A percentile compares a stretch with the other conserved stretches of the same genome.
phyloP scores from a whole-genome alignment of 2,113 vertebrate species.

The Erinaceus europaeus region DNA sequence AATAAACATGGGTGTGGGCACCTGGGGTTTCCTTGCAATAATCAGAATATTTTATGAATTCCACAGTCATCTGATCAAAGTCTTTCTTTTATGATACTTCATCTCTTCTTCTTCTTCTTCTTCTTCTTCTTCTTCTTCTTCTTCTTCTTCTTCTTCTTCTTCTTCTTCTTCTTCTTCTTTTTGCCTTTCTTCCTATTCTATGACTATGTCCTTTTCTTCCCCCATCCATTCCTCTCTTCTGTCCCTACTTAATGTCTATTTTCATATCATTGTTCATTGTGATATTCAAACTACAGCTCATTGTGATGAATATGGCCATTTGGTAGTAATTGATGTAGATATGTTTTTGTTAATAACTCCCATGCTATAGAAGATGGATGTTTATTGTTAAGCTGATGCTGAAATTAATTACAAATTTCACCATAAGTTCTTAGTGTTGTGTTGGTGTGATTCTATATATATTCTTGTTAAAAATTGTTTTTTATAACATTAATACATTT shows the following conservation, averaged over 20 bases:
- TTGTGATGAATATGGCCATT: neutral
- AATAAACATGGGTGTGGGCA: neutral
- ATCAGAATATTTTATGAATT: neutral
- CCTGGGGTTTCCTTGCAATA: neutral
- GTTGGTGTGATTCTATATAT: neutral
- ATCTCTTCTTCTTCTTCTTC: too few species aligned
- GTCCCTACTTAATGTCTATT: neutral
- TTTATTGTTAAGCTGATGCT: neutral
- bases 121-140: too few species aligned
- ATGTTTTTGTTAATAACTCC: neutral
- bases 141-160: too few species aligned
- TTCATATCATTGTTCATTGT: neutral
- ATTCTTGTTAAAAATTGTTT: neutral
- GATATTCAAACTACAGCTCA: neutral
- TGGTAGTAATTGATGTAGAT: neutral
- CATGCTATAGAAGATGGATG: neutral
- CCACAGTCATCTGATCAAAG: neutral
- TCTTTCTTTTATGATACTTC: too few species aligned
- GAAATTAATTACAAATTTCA: constrained; percentile 10
- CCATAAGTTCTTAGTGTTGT: neutral
- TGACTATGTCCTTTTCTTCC: neutral
- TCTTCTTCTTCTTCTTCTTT: too few species aligned
- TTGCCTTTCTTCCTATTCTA: too few species aligned
- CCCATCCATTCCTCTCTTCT: neutral
- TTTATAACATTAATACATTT: neutral